Base-by-base conservation (phyloP, 2,888 invertebrate species). In the Epirrhoe alternata region DNA sequence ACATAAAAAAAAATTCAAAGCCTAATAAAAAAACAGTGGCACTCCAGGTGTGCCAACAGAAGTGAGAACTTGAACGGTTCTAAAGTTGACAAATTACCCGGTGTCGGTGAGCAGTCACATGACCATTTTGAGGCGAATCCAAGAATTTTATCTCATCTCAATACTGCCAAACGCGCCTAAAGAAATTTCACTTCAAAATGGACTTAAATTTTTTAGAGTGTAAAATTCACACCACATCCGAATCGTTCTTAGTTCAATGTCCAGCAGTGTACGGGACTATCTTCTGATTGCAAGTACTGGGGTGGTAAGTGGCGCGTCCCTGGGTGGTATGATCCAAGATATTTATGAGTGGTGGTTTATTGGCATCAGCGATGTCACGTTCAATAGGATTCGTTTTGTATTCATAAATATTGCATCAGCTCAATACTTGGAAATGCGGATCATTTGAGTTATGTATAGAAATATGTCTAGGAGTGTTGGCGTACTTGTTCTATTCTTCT, bases 181-280 rank as follows among this genome's bases (percentile, higher is more conserved):
- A n/a, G n/a, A n/a, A n/a, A n/a, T n/a, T n/a, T n/a, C n/a, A n/a
- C n/a, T n/a, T n/a, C n/a, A n/a, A n/a, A n/a, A n/a, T n/a, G n/a
- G n/a, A n/a, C n/a, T n/a, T n/a, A 24, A 24, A 1, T 24, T 24
- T 24, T 24, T 24, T 24, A 24, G 24, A 24, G 10, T 38, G 3
- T 42, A 1, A 4, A 42, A 12, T 42, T 4, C 4, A 42, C 7
- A 5, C 42, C 49, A 33, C 16, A 38, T 51, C 42, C n/a, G 35
- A 30, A 42, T n/a, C 0, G 12, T 30, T 33, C 38, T 24, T 14
- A 59, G 14, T 51, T 59, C 24, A n/a, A n/a, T 70, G 74, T 69
- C 71, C 62, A 45, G 66, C 73, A 78, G 65, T 76, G 69, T 77
- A 81, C 77, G 74, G 74, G 68, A 75, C 75, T 74, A 47, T 52